Evolutionary conservation across 1,140 invertebrate species (phyloP).

Genomic region (Drosophila littoralis): DNA sequence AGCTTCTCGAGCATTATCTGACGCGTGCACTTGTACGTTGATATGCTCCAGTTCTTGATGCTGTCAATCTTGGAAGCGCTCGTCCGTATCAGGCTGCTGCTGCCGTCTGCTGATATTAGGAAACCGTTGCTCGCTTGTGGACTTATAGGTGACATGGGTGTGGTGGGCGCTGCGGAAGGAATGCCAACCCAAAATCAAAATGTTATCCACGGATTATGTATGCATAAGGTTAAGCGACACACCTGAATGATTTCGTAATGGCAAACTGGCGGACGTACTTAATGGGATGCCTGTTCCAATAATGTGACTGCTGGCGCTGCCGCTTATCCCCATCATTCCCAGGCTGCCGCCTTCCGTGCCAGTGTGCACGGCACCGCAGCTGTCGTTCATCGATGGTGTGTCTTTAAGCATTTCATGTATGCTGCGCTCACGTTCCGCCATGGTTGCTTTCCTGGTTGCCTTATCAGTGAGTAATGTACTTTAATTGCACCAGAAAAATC

Average conservation of each 20-base stretch:
- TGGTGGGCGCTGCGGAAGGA: conserved; percentile 65
- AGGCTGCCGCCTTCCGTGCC: conserved; percentile 86
- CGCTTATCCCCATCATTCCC: conserved; percentile 44
- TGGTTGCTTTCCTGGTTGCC: conserved; percentile 15
- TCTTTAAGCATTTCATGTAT: conserved; percentile 95
- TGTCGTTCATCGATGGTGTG: conserved; percentile 91
- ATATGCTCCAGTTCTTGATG: conserved; percentile 97
- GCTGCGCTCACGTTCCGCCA: conserved; percentile 87
- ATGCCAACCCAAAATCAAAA: background rate
- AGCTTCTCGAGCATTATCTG: conserved; percentile 97
- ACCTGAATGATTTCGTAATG: conserved; percentile 85
- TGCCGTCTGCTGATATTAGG: conserved; percentile 62
- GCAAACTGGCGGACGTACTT: conserved; percentile 75
- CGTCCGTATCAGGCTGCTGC: conserved; percentile 86
- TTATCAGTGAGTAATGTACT: conserved; percentile 22
- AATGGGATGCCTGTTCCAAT: conserved; percentile 55
- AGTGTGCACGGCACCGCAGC: conserved; percentile 90
- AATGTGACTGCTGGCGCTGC: conserved; percentile 62
- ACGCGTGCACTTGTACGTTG: conserved; percentile 98
- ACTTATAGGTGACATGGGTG: conserved; percentile 85
- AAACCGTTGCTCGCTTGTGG: conserved; percentile 83
- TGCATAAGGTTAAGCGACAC: background rate
- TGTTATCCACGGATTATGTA: background rate
- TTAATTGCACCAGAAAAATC: conserved; percentile 51
- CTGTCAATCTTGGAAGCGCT: conserved; percentile 93